Percentiles rank a stretch among this genome's conserved stretches.
Conservation (phyloP, 2,113 vertebrate genomes). For the Capra hircus region DNA sequence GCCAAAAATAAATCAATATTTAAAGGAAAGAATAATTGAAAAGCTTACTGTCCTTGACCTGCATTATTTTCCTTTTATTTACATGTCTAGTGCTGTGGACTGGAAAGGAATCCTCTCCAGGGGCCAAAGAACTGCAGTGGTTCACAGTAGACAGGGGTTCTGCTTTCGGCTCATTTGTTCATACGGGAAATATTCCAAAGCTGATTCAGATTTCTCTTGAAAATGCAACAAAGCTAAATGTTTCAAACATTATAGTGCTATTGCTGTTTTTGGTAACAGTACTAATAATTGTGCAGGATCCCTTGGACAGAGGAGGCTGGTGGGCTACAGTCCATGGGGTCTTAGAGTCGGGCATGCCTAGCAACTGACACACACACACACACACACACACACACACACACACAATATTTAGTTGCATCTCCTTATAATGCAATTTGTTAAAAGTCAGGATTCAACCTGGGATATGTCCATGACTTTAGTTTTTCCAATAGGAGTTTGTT, state of each 20-base stretch:
- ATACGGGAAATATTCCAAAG: neutral
- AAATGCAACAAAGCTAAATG: neutral
- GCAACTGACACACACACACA: neutral
- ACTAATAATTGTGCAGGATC: neutral
- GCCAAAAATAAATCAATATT: neutral
- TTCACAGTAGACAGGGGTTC: neutral
- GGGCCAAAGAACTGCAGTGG: neutral
- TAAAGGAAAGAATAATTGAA: neutral
- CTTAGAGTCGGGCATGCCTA: neutral
- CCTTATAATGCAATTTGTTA: neutral
- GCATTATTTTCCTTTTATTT: conserved; percentile 46
- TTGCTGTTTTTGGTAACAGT: neutral
- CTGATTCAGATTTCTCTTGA: neutral
- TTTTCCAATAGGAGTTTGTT: conserved; percentile 8
- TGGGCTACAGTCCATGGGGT: neutral
- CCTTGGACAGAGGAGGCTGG: neutral
- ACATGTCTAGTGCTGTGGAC: neutral
- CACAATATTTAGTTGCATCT: neutral
- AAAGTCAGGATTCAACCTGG: neutral
- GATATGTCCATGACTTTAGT: neutral
- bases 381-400: neutral
- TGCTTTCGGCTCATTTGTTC: neutral
- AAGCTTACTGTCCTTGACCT: neutral
- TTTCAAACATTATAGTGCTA: neutral
- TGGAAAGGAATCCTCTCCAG: neutral